Evolutionary conservation across 2,797 vertebrate genomes (phyloP).

Genomic region (Dallia pectoralis): DNA sequence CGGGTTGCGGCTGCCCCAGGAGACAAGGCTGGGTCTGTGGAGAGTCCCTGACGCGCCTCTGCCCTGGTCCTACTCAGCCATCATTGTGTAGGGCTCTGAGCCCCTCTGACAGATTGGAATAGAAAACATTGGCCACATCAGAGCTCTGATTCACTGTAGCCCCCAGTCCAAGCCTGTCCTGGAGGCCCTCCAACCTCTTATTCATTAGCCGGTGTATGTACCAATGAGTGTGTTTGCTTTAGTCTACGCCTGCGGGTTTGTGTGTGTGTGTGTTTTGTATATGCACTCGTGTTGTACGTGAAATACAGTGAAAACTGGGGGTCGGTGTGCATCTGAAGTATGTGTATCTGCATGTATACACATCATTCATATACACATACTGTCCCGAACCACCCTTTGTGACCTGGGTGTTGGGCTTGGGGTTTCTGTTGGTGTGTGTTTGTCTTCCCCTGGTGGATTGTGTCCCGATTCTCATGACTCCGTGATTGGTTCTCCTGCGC

Average conservation of each 20-base stretch:
- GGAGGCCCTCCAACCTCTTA: conserved; percentile 60
- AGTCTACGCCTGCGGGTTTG: conserved; percentile 47
- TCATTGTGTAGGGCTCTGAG: conserved; percentile 66
- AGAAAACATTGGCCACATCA: conserved; percentile 67
- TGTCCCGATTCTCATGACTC: no score
- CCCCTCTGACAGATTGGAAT: conserved; percentile 70
- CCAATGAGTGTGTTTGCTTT: conserved; percentile 35
- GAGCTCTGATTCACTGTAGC: conserved; percentile 67
- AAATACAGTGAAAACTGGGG: conserved; percentile 48
- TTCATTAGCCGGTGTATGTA: conserved; percentile 45
- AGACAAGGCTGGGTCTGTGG: conserved; percentile 33
- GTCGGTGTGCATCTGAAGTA: conserved; percentile 15
- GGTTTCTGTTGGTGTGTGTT: no score
- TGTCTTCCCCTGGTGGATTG: no score
- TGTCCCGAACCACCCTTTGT: no score
- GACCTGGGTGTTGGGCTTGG: no score
- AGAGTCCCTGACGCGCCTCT: conserved; percentile 44
- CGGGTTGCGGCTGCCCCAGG: conserved; percentile 22
- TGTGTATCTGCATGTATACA: conserved; percentile 14
- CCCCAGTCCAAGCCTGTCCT: conserved; percentile 54
- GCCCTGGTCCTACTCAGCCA: conserved; percentile 59
- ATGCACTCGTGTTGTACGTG: conserved; percentile 35
- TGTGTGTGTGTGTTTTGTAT: conserved; percentile 55
- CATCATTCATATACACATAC: no score
- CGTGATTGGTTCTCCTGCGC: no score